Evolutionary conservation across 2,888 invertebrate genomes (phyloP), one percentile per base, ranked within the genome.

Genomic region (Chrysolina oricalcia): DNA sequence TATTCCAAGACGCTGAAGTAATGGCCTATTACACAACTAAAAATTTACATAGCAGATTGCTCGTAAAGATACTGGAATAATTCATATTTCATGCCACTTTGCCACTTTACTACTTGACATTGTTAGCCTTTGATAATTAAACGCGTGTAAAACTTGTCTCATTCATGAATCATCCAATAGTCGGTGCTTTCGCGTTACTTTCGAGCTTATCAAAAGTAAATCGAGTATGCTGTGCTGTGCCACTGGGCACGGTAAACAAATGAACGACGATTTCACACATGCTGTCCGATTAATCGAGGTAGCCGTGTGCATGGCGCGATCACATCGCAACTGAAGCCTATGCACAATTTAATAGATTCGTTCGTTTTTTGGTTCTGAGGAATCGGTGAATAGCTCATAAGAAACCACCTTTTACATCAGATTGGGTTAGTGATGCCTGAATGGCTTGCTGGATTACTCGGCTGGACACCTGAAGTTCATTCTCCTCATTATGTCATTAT

Each of bases 251-350:
- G 75, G 43, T 72, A 72, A 81, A 82, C 81, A 82, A 82, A 83
- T 81, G 83, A 81, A 80, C 81, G 76, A 78, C 80, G 82, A 82
- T 83, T 83, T 83, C 81, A 82, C 83, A 83, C 83, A 82, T 82
- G 82, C 82, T 78, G 81, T 79, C 80, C 72, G 83, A 83, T 83
- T 83, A 78, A 78, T 81, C 82, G 76, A 72, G 74, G 70, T 78
- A 70, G 67, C 70, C 48, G 73, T 73, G 56, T 64, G 56, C 53
- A 70, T 46, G 59, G 50, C 74, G 27, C 41, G 72, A 72, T 67
- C 71, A 40, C 67, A 67, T 62, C 48, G 67, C 56, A 23, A 63
- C 19, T 56, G 68, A 73, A 53, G 68, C 71, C 21, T 65, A 27
- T 56, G 65, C 64, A 65, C 71, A 72, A 65, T 56, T 72, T 72